Percentiles rank a stretch among this genome's conserved stretches.
Conservation (phyloP, 2,888 invertebrate species). For the Tineola bisselliella region DNA sequence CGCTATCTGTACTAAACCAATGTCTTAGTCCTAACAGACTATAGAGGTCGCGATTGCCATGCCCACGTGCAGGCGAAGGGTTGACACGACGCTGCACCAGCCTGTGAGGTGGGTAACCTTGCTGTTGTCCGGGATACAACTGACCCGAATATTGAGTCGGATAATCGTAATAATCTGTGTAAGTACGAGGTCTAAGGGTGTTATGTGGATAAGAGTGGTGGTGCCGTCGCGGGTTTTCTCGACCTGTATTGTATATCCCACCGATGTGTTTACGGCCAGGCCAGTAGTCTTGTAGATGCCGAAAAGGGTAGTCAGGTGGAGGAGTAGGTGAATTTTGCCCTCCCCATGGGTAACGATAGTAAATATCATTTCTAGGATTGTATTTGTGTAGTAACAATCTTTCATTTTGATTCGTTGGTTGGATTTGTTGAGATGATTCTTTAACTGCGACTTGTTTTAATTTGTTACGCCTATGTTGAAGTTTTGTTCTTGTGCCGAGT, state of each 20-base stretch:
- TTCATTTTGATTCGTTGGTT: slow-evolving; percentile 18
- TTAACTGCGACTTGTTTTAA: slow-evolving; percentile 28
- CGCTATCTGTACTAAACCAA: slow-evolving; percentile 59
- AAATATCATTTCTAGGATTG: slow-evolving; percentile 34
- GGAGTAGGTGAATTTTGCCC: slow-evolving; percentile 45
- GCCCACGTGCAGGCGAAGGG: slow-evolving; percentile 33
- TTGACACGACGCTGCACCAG: slow-evolving; percentile 33
- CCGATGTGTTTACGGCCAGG: slow-evolving; percentile 44
- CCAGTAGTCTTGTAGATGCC: slow-evolving; percentile 59
- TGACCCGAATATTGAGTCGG: slow-evolving; percentile 31
- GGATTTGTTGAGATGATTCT: slow-evolving; percentile 20
- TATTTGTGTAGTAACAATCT: slow-evolving; percentile 16
- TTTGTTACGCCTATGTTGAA: slow-evolving; percentile 52
- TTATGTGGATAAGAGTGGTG: slow-evolving; percentile 55
- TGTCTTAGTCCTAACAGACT: slow-evolving; percentile 56
- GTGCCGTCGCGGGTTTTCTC: slow-evolving; percentile 54
- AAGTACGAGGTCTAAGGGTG: slow-evolving; percentile 39
- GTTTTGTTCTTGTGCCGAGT: slow-evolving; percentile 54
- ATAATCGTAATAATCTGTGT: slow-evolving; percentile 24
- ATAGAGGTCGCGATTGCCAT: slow-evolving; percentile 50
- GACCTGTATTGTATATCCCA: slow-evolving; percentile 45
- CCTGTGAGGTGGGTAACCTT: slow-evolving; percentile 40
- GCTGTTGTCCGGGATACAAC: slow-evolving; percentile 33
- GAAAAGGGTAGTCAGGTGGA: slow-evolving; percentile 54
- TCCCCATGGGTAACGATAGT: slow-evolving; percentile 53